Percentiles rank a stretch among this genome's conserved stretches.
Conservation (phyloP, 2,888 invertebrate genomes). For the Apotomis turbidana region DNA sequence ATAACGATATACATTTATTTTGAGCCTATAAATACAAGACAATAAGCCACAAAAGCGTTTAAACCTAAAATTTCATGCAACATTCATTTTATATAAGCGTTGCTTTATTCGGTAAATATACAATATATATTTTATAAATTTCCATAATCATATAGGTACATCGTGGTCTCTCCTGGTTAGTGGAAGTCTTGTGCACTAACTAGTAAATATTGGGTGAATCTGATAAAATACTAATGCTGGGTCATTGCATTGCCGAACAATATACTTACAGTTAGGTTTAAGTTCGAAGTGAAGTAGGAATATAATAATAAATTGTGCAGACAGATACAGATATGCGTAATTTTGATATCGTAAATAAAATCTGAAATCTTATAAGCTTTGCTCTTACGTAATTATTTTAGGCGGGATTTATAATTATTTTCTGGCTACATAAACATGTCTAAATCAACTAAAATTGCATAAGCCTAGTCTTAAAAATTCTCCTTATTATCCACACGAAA, state of each 20-base stretch:
- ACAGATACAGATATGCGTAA: slow-evolving; percentile 22
- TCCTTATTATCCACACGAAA: too few species aligned
- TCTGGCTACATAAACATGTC: background rate
- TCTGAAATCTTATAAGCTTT: slow-evolving; percentile 10
- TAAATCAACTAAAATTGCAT: too few species aligned
- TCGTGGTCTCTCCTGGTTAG: slow-evolving; percentile 1
- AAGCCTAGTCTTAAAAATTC: too few species aligned
- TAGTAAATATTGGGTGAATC: background rate
- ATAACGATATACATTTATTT: background rate
- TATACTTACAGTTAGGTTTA: background rate
- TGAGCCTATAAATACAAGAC: background rate
- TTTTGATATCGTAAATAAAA: slow-evolving; percentile 13
- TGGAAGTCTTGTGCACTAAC: background rate
- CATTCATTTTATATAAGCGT: background rate
- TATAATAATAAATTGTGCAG: slow-evolving; percentile 16
- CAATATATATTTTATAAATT: too few species aligned
- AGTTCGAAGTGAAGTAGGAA: slow-evolving; percentile 14
- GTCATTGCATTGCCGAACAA: background rate
- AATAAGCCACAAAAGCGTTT: background rate
- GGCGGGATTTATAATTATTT: background rate
- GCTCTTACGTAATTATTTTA: background rate
- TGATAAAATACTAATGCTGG: slow-evolving; percentile 1
- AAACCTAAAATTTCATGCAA: background rate
- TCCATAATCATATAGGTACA: background rate
- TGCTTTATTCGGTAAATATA: background rate